Base-by-base conservation (phyloP, 1,140 invertebrate genomes). In the Drepana arcuata region DNA sequence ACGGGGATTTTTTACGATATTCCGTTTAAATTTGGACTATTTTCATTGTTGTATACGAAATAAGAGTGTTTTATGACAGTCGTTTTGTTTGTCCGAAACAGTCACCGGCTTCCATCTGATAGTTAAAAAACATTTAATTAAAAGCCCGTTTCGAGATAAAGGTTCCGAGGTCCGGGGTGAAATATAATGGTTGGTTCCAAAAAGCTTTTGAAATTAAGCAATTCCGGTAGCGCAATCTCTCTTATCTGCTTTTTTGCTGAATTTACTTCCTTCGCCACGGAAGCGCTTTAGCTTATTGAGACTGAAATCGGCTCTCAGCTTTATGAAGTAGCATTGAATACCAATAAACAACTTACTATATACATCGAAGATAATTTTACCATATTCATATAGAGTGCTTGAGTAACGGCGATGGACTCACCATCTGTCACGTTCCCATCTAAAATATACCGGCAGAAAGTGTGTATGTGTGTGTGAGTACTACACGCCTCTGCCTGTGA, bases 91-190 rank as follows among this genome's bases (percentile, higher is more conserved):
- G 9, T 21, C 18, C 18, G 28, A 27, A 15, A 37, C 34, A 34
- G 35, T 32, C 24, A 36, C 34, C 29, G 23, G 36, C 36, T 50
- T 45, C 42, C 51, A 56, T 65, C 56, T 61, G 61, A 68, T 65
- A 71, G 52, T 54, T 47, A 38, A 57, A 60, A 60, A 44, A 51
- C n/a, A n/a, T 56, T 64, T 63, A 67, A 67, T 66, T 59, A 57
- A 61, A 64, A 52, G n/a, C 41, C 34, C 31, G 38, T 39, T 50
- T 48, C 11, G 34, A 53, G 60, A 69, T 66, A 69, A 29, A 34
- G 24, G 33, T 34, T 29, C 51, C 27, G 38, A 41, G 39, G 42
- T 51, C 43, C 15, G 39, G 31, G 41, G 30, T 26, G 38, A 36
- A 35, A 47, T 53, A 57, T 52, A 48, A 60, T 55, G 41, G 48